Evolutionary conservation across 2,113 vertebrate genomes (phyloP).

Genomic region (Phalacrocorax carbo): DNA sequence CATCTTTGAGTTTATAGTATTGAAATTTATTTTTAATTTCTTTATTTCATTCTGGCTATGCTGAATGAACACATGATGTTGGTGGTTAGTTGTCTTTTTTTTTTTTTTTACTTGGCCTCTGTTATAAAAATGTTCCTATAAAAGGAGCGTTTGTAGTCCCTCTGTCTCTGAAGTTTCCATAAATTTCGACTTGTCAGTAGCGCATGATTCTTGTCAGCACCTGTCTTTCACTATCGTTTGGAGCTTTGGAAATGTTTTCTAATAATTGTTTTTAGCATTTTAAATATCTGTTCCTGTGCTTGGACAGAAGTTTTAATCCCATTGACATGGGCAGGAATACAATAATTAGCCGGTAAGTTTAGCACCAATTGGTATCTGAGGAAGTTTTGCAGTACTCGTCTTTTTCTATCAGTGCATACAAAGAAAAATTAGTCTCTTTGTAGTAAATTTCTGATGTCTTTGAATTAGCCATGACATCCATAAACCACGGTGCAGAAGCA

Average conservation of each 20-base stretch:
- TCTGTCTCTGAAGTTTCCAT: background rate
- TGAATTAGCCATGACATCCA: background rate
- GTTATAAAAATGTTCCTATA: background rate
- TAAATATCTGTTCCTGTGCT: fast-evolving
- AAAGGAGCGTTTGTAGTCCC: background rate
- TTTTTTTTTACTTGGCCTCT: background rate
- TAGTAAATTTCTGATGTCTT: background rate
- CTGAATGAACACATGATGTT: conserved; percentile 39
- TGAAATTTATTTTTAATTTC: conserved; percentile 49
- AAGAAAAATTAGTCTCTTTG: background rate
- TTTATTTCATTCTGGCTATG: conserved; percentile 77
- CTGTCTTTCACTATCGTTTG: background rate
- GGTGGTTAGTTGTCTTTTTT: background rate
- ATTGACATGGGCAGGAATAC: background rate
- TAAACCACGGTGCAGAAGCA: background rate
- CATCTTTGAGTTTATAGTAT: conserved; percentile 64
- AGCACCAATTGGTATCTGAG: background rate
- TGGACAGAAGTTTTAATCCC: background rate
- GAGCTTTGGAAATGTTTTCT: background rate
- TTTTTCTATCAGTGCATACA: background rate
- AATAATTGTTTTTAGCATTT: background rate
- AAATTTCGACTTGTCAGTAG: background rate
- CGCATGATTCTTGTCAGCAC: background rate
- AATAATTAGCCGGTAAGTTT: background rate
- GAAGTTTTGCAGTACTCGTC: background rate